Evolutionary conservation across 1,140 invertebrate species (phyloP).

Genomic region (Papilio machaon): DNA sequence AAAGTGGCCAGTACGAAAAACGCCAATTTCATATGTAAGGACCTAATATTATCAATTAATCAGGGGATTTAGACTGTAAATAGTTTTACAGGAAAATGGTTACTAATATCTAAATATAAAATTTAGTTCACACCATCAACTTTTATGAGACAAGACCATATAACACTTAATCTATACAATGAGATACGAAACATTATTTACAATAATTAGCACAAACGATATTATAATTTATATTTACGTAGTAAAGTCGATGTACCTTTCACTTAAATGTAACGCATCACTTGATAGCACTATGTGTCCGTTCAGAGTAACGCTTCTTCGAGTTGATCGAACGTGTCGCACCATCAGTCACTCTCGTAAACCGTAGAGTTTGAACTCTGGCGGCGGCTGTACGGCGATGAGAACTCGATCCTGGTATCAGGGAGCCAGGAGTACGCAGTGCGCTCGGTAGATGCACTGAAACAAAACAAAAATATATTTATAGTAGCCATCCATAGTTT

Average conservation of each 20-base stretch:
- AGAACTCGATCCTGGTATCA: constrained; percentile 75
- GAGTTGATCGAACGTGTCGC: constrained; percentile 68
- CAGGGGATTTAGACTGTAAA: not conserved
- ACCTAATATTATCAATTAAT: not conserved
- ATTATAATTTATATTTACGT: constrained; percentile 28
- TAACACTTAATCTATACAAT: constrained; percentile 31
- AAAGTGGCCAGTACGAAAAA: too few relatives aligned
- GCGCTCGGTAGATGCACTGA: constrained; percentile 79
- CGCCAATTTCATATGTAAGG: too few relatives aligned
- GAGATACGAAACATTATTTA: constrained; percentile 4
- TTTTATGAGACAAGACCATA: constrained; percentile 14
- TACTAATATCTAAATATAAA: not conserved
- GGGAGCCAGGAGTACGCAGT: constrained; percentile 81
- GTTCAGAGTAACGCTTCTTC: constrained; percentile 75
- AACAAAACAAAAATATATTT: constrained; percentile 55
- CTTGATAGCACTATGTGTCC: constrained; percentile 54
- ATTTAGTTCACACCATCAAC: not conserved
- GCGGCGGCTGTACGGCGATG: constrained; percentile 71
- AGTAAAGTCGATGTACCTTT: constrained; percentile 33
- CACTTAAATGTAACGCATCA: constrained; percentile 29
- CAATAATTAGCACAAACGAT: not conserved
- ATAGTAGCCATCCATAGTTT: not conserved
- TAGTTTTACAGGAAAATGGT: not conserved
- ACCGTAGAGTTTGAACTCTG: constrained; percentile 77
- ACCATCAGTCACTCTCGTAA: constrained; percentile 81